These are phyloP conservation scores for Trachymyrmex septentrionalis DNA, from an alignment of 1,140 invertebrate genomes.

Conservation along the genomic window DNA sequence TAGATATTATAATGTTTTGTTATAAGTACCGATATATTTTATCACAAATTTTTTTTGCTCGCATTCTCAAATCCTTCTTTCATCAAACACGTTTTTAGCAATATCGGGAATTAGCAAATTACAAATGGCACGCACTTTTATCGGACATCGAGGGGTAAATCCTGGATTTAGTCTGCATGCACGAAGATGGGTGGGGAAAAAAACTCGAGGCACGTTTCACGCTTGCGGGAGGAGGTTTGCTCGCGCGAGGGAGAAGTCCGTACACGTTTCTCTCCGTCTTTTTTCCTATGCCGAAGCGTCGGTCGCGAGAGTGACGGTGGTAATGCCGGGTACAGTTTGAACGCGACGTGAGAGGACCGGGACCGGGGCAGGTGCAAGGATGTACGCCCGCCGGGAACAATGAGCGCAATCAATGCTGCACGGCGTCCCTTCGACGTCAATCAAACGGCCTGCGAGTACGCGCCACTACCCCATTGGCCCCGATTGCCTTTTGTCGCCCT, in stretches of 20 bases:
- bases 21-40: not conserved
- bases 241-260: constrained; percentile 11
- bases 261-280: constrained; percentile 4
- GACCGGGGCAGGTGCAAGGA: constrained; percentile 69
- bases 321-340: constrained; percentile 17
- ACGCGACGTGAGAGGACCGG: constrained; percentile 1
- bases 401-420: constrained; percentile 83
- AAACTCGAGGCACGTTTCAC: constrained; percentile 49
- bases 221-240: constrained; percentile 4
- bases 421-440: constrained; percentile 81
- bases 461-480: constrained; percentile 79
- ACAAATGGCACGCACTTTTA: constrained; percentile 47
- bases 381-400: constrained; percentile 79
- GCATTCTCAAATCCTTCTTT: not conserved
- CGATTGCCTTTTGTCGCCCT: constrained; percentile 82
- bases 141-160: constrained; percentile 13
- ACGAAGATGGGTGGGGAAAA: constrained; percentile 4
- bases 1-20: not conserved
- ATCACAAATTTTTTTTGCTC: not conserved
- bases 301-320: constrained; percentile 27
- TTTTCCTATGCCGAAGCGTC: constrained; percentile 2
- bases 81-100: not conserved
- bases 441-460: constrained; percentile 79
- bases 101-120: constrained; percentile 39
- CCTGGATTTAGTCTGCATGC: constrained; percentile 24